Base-by-base conservation (phyloP, 1,140 invertebrate genomes). In the Wiebesia pumilae region DNA sequence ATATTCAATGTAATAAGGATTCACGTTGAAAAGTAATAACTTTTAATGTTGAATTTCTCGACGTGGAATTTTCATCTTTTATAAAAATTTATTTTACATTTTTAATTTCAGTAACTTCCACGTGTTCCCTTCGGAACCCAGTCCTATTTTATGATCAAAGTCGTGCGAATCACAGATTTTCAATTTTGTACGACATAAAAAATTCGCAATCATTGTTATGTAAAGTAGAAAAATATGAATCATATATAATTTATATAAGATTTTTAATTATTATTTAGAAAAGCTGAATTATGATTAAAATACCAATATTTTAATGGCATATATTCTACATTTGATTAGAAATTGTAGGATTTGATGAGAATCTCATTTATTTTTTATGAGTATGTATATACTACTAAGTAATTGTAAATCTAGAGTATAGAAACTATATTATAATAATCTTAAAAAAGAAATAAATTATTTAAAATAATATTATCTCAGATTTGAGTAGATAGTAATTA, bases 41-140 rank as follows among this genome's bases (percentile, higher is more conserved):
- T 84, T 38, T 38, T 30, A 43, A 54, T 16, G 35, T 62, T 78
- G 73, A 43, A 30, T 67, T 27, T 84, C 30, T 35, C 7, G 24
- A 38, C 27, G n/a, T 27, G 71, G 38, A 65, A 51, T n/a, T 62
- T 78, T 35, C 83, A 30, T 27, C 83, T 78, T 33, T 84, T 84
- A 84, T 58, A 78, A 84, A 84, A 73, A 84, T 84, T 65, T 84
- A 84, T 84, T 78, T 84, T 78, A 78, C 51, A 58, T 84, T 84
- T 84, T 78, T 84, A 84, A 78, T 84, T 84, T 84, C 73, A 78
- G 71, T 54, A 75, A 47, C 80, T 65, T 16, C 47, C 62, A 47
- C 16, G 80, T 38, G 79, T 30, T 78, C 47, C 82, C 71, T 54
- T 58, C n/a, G 83, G 73, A 47, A 84, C n/a, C 14, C 47, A 78